Conservation (phyloP, 2,797 vertebrate genomes). For the Eremophila alpestris region DNA sequence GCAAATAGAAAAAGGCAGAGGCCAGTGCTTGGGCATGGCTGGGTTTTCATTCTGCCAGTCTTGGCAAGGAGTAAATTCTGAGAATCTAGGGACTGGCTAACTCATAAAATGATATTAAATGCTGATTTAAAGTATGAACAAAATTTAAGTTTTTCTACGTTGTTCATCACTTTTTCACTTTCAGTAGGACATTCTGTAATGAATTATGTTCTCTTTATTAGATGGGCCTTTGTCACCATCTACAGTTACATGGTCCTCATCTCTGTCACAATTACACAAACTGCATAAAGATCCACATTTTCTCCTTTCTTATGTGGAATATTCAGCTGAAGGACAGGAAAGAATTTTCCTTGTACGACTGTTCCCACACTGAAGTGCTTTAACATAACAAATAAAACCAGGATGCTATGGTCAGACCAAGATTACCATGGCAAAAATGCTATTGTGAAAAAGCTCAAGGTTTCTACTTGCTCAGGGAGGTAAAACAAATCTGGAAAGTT, state of each 20-base stretch:
- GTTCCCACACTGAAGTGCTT: background rate
- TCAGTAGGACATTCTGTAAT: background rate
- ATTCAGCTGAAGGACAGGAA: background rate
- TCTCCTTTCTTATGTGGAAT: background rate
- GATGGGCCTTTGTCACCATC: background rate
- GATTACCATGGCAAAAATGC: background rate
- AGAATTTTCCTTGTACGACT: background rate
- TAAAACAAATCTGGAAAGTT: background rate
- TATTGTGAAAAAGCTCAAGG: background rate
- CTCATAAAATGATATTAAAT: background rate
- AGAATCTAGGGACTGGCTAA: background rate
- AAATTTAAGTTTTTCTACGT: background rate
- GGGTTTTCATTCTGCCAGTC: background rate
- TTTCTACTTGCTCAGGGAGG: background rate
- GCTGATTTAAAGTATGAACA: background rate
- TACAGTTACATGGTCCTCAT: background rate
- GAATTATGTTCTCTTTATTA: background rate
- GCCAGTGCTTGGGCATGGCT: background rate
- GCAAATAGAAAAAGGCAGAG: background rate
- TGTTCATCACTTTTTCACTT: background rate
- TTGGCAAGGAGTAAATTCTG: background rate
- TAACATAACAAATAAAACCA: background rate
- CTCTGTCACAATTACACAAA: background rate
- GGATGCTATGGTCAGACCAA: background rate
- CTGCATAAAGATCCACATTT: background rate